phyloP scores from a whole-genome alignment of 2,113 vertebrate species.

The Pavo muticus region DNA sequence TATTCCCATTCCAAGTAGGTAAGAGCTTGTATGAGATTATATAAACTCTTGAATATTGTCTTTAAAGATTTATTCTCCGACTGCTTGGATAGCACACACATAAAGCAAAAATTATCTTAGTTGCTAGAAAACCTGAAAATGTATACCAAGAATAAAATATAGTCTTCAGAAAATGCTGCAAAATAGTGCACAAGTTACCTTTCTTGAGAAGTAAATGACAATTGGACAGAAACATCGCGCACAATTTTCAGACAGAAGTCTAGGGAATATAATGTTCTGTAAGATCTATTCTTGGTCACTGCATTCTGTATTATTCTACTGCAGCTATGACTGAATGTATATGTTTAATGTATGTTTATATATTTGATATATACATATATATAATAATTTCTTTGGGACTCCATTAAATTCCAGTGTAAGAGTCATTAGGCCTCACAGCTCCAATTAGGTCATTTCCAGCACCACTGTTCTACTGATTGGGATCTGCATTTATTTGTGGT shows the following conservation, averaged over 20 bases:
- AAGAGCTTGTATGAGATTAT: slow-evolving; percentile 28
- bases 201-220: background rate
- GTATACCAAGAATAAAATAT: background rate
- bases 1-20: slow-evolving; percentile 58
- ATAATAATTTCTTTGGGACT: background rate
- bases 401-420: background rate
- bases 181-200: background rate
- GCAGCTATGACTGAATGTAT: background rate
- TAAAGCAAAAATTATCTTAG: slow-evolving; percentile 47
- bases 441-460: background rate
- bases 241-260: background rate
- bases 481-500: background rate
- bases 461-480: background rate
- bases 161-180: background rate
- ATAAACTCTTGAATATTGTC: background rate
- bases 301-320: background rate
- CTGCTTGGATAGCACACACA: slow-evolving; percentile 13
- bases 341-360: background rate
- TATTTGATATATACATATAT: background rate
- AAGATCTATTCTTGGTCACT: background rate
- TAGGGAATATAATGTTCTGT: background rate
- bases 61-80: slow-evolving; percentile 62
- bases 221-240: background rate
- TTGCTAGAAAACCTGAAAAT: slow-evolving; percentile 12
- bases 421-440: accelerated